Conservation (phyloP, 2,797 vertebrate genomes). For the Prionace glauca region DNA sequence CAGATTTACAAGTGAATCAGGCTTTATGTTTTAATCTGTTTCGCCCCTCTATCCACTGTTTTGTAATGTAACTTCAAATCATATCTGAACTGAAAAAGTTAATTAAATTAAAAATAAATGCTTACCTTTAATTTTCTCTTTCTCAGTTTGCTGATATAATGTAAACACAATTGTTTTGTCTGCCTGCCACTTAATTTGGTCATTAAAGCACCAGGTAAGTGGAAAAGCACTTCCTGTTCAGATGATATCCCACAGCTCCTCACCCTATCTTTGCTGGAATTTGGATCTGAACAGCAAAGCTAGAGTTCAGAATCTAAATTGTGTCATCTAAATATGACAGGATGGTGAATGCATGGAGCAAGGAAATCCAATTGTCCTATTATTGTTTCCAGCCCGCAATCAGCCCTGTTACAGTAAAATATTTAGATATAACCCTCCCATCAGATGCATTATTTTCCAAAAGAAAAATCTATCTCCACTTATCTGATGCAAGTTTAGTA, state of each 20-base stretch:
- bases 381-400: not conserved
- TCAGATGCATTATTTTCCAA: not conserved
- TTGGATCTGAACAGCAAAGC: not conserved
- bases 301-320: conserved; percentile 25
- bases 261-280: not conserved
- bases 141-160: conserved; percentile 21
- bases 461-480: not conserved
- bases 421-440: not conserved
- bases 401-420: not conserved
- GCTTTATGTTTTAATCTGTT: not conserved
- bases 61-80: not conserved
- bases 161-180: not conserved
- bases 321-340: conserved; percentile 8
- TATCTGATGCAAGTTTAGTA: conserved; percentile 14
- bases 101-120: not conserved
- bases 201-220: not conserved
- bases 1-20: not conserved
- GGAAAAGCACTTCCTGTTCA: not conserved
- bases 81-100: conserved; percentile 10
- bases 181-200: conserved; percentile 19
- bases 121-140: conserved; percentile 33
- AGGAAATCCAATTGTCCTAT: not conserved
- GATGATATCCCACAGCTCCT: not conserved
- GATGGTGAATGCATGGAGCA: not conserved
- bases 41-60: not conserved